Percentiles rank a stretch among this genome's conserved stretches.
Conservation (phyloP, 2,888 invertebrate species). For the Geophilus truncorum region DNA sequence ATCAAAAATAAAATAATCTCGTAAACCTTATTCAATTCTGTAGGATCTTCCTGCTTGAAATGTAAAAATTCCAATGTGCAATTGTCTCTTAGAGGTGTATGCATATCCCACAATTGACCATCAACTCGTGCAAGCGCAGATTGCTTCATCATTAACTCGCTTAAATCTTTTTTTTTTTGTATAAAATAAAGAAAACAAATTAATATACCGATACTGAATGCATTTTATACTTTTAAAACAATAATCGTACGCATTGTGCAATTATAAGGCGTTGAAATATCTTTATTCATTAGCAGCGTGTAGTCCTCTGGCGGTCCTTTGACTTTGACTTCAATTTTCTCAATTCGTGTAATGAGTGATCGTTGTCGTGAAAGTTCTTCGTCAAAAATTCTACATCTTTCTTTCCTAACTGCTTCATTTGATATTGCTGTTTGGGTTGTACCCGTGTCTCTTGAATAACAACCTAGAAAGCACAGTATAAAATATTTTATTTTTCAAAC, state of each 20-base stretch:
- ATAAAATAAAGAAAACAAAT: too few relatives aligned
- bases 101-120: slow-evolving; percentile 86
- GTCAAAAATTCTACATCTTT: slow-evolving; percentile 58
- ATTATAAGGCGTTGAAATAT: slow-evolving; percentile 84
- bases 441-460: not conserved
- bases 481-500: not conserved
- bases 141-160: slow-evolving; percentile 62
- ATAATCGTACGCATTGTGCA: slow-evolving; percentile 86
- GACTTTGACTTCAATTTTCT: slow-evolving; percentile 83
- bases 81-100: slow-evolving; percentile 65
- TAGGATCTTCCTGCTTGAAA: slow-evolving; percentile 56
- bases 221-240: too few relatives aligned
- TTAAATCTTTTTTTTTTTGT: too few relatives aligned
- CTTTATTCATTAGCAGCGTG: slow-evolving; percentile 81
- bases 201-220: too few relatives aligned
- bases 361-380: slow-evolving; percentile 70
- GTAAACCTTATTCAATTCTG: slow-evolving; percentile 40
- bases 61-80: slow-evolving; percentile 61
- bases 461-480: not conserved
- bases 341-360: slow-evolving; percentile 71
- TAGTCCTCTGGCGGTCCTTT: slow-evolving; percentile 67
- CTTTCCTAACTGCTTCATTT: slow-evolving; percentile 38
- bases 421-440: not conserved
- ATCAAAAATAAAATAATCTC: not conserved
- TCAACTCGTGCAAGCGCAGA: slow-evolving; percentile 77